Evolutionary conservation across 2,113 vertebrate species (phyloP).

Genomic region (Microcebus lehilahytsara): DNA sequence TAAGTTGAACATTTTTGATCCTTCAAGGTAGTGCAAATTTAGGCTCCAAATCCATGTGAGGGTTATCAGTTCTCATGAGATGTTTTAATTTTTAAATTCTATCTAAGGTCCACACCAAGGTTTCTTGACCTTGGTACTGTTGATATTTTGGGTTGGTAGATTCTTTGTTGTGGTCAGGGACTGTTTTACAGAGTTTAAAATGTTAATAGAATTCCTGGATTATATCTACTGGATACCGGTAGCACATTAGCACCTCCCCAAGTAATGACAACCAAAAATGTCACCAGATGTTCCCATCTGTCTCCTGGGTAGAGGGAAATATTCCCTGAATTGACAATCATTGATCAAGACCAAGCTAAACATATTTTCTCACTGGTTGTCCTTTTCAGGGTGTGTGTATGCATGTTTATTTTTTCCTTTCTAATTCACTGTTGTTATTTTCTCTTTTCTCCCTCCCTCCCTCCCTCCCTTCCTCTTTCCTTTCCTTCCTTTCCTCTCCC

Average conservation of each 20-base stretch:
- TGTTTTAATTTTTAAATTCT: background rate
- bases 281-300: background rate
- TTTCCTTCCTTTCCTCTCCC: too few relatives aligned
- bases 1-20: background rate
- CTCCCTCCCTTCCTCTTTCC: background rate
- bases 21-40: background rate
- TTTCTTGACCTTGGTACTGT: background rate
- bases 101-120: too few relatives aligned
- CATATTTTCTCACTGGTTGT: background rate
- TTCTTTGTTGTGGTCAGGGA: background rate
- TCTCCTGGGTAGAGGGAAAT: background rate
- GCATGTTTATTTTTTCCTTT: background rate
- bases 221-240: too few relatives aligned
- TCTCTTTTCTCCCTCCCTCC: background rate
- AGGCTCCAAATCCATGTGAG: background rate
- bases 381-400: fast-evolving
- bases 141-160: background rate
- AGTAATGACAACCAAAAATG: background rate
- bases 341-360: background rate
- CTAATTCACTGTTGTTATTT: background rate
- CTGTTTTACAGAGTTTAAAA: background rate
- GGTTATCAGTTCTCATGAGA: background rate
- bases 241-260: background rate
- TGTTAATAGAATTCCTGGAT: background rate
- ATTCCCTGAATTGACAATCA: background rate